Evolutionary conservation across 2,113 vertebrate species (phyloP).

Genomic region (Lampris megalopsis): DNA sequence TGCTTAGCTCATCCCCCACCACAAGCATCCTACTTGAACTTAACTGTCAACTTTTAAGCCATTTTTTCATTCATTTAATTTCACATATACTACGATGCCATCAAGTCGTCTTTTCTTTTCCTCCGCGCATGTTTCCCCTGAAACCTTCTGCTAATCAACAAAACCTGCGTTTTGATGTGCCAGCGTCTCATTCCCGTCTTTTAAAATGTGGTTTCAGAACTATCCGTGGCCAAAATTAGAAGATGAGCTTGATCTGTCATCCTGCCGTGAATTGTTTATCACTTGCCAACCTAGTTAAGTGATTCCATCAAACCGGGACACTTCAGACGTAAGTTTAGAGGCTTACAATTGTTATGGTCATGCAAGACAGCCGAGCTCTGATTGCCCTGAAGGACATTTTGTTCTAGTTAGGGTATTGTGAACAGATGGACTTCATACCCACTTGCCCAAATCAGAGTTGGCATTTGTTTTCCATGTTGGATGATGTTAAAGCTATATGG

Average conservation of each 20-base stretch:
- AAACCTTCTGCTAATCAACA: constrained; percentile 66
- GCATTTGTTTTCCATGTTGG: constrained; percentile 71
- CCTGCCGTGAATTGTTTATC: constrained; percentile 67
- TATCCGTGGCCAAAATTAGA: constrained; percentile 63
- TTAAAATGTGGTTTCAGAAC: constrained; percentile 64
- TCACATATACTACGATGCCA: constrained; percentile 43
- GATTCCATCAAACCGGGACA: constrained; percentile 68
- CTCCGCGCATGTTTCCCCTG: constrained; percentile 53
- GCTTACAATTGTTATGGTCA: constrained; percentile 56
- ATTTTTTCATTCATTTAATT: constrained; percentile 35
- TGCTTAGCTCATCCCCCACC: constrained; percentile 52
- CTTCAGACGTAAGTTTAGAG: constrained; percentile 73
- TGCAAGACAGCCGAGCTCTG: constrained; percentile 56
- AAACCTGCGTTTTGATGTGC: constrained; percentile 58
- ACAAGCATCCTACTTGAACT: constrained; percentile 35
- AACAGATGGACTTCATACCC: constrained; percentile 77
- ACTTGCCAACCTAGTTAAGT: constrained; percentile 74
- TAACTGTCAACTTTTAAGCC: constrained; percentile 26
- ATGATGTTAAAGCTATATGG: constrained; percentile 61
- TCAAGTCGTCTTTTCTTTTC: constrained; percentile 53
- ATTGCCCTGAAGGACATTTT: constrained; percentile 73
- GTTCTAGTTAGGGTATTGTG: constrained; percentile 75
- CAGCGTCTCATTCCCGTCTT: constrained; percentile 44
- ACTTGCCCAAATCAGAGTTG: constrained; percentile 68
- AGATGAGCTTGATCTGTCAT: constrained; percentile 65